Base-by-base conservation (phyloP, 2,113 vertebrate genomes). In the Baryphthengus martii region DNA sequence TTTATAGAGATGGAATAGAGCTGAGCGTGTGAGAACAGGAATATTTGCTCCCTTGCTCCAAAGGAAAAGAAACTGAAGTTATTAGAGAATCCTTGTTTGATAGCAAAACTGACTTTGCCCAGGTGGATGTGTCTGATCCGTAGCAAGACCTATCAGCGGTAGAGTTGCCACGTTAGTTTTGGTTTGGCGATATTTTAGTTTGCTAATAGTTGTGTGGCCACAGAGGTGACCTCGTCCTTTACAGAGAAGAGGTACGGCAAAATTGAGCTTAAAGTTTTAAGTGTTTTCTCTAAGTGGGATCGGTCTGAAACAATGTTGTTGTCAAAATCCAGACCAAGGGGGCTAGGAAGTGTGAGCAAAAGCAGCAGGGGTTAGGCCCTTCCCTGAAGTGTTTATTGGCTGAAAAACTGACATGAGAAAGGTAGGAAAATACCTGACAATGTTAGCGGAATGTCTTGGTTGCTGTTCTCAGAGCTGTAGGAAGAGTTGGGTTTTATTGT, bases 71-170 rank as follows among this genome's bases (percentile, higher is more conserved):
- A 39, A 25, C 52, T 70, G 11, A 18, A 18, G 13, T 37, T 61
- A 45, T 4, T 23, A 45, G 55, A 47, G 17, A 59, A 42, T n/a
- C 35, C 37, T 17, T 44, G 17, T 21, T 63, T 10, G 26, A 9
- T 17, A n/a, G 33, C 17, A 66, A 0, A 40, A 9, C 7, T 3
- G 28, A 20, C 35, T 74, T 68, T 44, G 28, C 42, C 4, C 24
- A 52, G 45, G 12, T 58, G 20, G 24, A 7, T 55, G 24, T 40
- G 84, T 84, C 59, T 77, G 25, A 47, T 40, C n/a, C 58, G 28
- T 18, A 15, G 19, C 29, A 61, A 49, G 77, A 59, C 2, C 0
- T 40, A 28, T 39, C 50, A 55, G 18, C 0, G 1, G 7, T 31
- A 24, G 8, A 31, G 24, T 4, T 79, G 53, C 29, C 18, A 23